Evolutionary conservation across 2,797 vertebrate genomes (phyloP).

Genomic region (Arctocebus calabarensis): DNA sequence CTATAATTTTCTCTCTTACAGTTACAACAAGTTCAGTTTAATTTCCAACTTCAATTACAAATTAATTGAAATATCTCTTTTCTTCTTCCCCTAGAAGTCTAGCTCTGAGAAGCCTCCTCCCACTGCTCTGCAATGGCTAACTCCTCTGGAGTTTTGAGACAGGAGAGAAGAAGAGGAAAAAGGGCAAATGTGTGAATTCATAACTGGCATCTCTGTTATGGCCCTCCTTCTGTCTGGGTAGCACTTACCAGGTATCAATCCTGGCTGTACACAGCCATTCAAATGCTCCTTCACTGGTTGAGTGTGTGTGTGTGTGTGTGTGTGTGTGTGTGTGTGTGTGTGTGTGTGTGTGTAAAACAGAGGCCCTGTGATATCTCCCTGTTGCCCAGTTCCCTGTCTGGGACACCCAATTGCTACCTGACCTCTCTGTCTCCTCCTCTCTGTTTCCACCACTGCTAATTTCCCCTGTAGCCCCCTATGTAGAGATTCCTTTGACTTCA

Average conservation of each 20-base stretch:
- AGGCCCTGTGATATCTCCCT: neutral
- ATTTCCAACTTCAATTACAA: conserved; percentile 18
- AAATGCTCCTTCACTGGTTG: neutral
- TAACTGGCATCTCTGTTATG: neutral
- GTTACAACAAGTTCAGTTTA: neutral
- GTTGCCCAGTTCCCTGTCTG: neutral
- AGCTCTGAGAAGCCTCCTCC: neutral
- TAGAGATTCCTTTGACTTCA: neutral
- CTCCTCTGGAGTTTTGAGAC: neutral
- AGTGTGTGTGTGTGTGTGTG: accelerated
- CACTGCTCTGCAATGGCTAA: neutral
- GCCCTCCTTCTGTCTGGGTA: neutral
- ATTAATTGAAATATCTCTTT: conserved; percentile 21
- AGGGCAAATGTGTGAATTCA: neutral
- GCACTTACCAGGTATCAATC: neutral
- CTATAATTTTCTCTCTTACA: conserved; percentile 22
- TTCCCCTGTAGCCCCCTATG: neutral
- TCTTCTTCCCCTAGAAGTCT: neutral
- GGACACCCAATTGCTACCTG: neutral
- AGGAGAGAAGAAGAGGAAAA: neutral
- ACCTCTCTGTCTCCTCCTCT: neutral
- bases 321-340: neutral
- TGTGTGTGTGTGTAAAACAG: neutral
- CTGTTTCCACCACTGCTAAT: neutral
- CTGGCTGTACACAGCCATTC: neutral